phyloP scores from a whole-genome alignment of 2,113 vertebrate species.

The Melanerpes aurifrons region DNA sequence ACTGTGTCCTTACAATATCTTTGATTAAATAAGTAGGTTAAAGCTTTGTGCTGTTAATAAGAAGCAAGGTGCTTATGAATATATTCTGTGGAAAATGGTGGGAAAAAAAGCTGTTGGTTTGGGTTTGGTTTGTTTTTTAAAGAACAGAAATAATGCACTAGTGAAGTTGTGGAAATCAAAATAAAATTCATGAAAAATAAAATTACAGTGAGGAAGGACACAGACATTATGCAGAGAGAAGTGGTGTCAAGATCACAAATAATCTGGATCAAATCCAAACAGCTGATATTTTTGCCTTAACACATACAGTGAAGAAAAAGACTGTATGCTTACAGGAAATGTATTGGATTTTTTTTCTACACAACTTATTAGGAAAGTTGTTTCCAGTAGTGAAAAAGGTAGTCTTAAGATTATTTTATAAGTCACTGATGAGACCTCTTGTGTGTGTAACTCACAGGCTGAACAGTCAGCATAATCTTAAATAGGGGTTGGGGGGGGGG shows the following conservation, averaged over 20 bases:
- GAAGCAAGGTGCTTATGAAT: neutral
- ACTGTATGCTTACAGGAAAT: fast-evolving
- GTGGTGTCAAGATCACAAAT: neutral
- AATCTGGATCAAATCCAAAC: neutral
- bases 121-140: neutral
- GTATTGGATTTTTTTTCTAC: neutral
- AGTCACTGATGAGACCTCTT: neutral
- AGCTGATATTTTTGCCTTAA: neutral
- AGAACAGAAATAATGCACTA: neutral
- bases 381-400: neutral
- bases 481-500: neutral
- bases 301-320: neutral
- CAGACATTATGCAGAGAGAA: neutral
- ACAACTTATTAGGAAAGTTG: neutral
- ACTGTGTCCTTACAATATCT: neutral
- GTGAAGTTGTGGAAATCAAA: neutral
- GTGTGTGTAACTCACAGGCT: fast-evolving
- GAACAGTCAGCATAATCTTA: neutral
- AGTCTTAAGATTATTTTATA: neutral
- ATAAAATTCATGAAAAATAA: neutral
- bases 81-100: neutral
- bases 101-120: fast-evolving
- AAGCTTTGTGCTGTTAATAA: neutral
- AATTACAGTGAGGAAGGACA: neutral
- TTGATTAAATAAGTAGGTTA: neutral